phyloP scores from a whole-genome alignment of 2,113 vertebrate species.

The Meriones unguiculatus region DNA sequence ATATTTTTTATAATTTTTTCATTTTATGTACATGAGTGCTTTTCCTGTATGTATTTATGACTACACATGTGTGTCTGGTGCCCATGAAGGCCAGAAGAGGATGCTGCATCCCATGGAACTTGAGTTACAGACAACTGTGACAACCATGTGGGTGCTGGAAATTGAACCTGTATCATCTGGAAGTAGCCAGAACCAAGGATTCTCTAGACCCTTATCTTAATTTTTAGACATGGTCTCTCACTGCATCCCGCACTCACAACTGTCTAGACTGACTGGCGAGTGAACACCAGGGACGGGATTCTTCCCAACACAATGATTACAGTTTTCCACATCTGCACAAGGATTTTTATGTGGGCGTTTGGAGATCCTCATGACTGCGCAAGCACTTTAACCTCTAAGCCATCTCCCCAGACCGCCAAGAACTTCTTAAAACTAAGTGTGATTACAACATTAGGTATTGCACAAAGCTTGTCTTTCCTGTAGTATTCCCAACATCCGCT shows the following conservation, averaged over 20 bases:
- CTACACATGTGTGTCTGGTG: not conserved
- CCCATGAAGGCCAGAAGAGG: not conserved
- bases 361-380: not conserved
- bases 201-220: not conserved
- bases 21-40: not conserved
- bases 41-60: not conserved
- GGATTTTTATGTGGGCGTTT: not conserved
- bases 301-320: not conserved
- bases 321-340: not conserved
- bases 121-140: not conserved
- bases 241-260: not conserved
- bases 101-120: not conserved
- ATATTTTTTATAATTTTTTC: not conserved
- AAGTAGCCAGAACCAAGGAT: not conserved
- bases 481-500: not conserved
- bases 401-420: not conserved
- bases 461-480: not conserved
- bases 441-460: not conserved
- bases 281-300: too few relatives aligned
- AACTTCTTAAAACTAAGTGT: not conserved
- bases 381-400: not conserved
- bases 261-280: too few relatives aligned
- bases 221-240: not conserved
- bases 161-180: not conserved
- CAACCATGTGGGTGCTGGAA: not conserved